Evolutionary conservation across 2,113 vertebrate genomes (phyloP).

Genomic region (Paracanthobrama guichenoti): DNA sequence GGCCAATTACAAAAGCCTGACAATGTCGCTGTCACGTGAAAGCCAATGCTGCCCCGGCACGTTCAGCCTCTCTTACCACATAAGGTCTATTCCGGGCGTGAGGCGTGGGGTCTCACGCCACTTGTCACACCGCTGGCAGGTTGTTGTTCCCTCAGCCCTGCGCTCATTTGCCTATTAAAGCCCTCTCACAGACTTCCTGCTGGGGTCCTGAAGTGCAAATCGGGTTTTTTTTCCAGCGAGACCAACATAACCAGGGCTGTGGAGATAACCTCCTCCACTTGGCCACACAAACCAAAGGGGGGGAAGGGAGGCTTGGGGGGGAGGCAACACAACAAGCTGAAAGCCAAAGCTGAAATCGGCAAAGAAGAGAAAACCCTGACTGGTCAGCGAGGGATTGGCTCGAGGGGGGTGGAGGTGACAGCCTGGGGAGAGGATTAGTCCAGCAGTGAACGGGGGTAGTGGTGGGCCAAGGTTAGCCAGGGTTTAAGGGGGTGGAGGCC

Average conservation of each 20-base stretch:
- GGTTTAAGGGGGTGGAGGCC: constrained; percentile 56
- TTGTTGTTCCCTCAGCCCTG: constrained; percentile 23
- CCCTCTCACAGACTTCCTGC: constrained; percentile 79
- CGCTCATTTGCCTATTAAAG: constrained; percentile 86
- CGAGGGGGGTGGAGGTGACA: constrained; percentile 48
- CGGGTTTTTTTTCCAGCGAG: constrained; percentile 41
- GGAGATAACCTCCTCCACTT: constrained; percentile 21
- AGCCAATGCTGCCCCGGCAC: constrained; percentile 59
- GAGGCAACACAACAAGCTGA: constrained; percentile 67
- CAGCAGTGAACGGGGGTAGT: constrained; percentile 68
- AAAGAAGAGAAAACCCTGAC: constrained; percentile 72
- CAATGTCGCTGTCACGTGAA: constrained; percentile 59
- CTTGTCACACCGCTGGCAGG: constrained; percentile 80
- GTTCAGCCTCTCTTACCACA: constrained; percentile 33
- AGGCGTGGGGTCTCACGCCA: constrained; percentile 69
- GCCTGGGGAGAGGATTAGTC: constrained; percentile 71
- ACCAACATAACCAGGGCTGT: constrained; percentile 73
- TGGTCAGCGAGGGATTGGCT: constrained; percentile 57
- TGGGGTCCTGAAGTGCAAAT: constrained; percentile 90
- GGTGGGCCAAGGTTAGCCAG: constrained; percentile 75
- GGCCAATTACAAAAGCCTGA: constrained; percentile 34
- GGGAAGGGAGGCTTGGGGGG: constrained; percentile 68
- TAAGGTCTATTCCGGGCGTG: constrained; percentile 51
- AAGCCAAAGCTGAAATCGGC: constrained; percentile 85
- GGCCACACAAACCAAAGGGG: constrained; percentile 55